Conservation (phyloP, 1,140 invertebrate genomes). For the Ylistrum balloti region DNA sequence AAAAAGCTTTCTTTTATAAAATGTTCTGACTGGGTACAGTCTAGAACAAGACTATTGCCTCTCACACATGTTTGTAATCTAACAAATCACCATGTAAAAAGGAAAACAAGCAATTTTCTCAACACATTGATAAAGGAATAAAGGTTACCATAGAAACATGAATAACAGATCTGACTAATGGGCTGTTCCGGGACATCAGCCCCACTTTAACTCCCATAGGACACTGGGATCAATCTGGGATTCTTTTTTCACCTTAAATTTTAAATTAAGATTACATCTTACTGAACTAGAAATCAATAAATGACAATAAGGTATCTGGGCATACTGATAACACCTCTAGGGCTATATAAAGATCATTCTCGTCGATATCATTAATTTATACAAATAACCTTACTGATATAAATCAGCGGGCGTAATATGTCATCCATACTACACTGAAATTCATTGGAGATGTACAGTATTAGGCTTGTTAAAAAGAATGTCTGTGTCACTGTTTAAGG, state of each 20-base stretch:
- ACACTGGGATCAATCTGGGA: neutral
- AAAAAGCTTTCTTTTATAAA: neutral
- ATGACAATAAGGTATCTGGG: neutral
- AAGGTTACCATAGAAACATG: slow-evolving; percentile 4
- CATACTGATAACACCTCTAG: neutral
- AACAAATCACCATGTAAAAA: neutral
- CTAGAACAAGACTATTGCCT: neutral
- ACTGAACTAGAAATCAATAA: neutral
- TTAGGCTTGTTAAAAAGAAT: too few species aligned
- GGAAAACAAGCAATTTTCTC: slow-evolving; percentile 19
- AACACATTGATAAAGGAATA: neutral
- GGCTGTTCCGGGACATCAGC: neutral
- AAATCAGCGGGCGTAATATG: neutral
- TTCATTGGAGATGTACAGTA: too few species aligned
- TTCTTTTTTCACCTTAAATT: neutral
- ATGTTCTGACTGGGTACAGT: neutral
- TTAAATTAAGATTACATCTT: slow-evolving; percentile 29
- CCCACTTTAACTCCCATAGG: neutral
- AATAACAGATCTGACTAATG: slow-evolving; percentile 6
- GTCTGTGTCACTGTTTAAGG: too few species aligned
- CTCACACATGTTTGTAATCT: neutral
- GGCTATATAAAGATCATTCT: too few species aligned
- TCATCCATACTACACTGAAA: neutral
- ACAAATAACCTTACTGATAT: neutral
- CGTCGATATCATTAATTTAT: neutral